Percentiles rank a stretch among this genome's conserved stretches.
phyloP scores from a whole-genome alignment of 2,113 vertebrate species.

The Labrus mixtus region DNA sequence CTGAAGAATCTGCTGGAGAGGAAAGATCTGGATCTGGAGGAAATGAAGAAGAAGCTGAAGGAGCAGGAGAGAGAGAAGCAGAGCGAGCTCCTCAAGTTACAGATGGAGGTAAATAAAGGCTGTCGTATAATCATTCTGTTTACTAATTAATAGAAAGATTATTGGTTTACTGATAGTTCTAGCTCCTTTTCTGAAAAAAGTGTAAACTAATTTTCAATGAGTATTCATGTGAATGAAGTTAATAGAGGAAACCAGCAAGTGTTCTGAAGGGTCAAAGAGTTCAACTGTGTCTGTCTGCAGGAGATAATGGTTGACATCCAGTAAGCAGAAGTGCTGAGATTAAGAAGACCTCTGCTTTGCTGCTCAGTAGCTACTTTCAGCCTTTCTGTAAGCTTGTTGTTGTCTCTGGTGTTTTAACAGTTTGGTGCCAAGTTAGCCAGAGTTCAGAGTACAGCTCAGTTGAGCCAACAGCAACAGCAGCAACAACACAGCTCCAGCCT shows the following conservation, averaged over 20 bases:
- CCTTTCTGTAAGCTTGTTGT: neutral
- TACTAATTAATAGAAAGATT: no score
- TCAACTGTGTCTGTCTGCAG: neutral
- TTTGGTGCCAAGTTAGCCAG: constrained; percentile 91
- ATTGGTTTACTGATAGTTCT: no score
- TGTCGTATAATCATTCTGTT: neutral
- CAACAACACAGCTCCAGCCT: constrained; percentile 68
- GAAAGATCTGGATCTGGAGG: constrained; percentile 86
- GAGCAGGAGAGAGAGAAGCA: constrained; percentile 90
- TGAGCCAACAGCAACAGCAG: constrained; percentile 64
- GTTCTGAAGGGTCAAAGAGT: neutral
- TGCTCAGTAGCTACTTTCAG: neutral
- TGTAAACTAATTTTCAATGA: no score
- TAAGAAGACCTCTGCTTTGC: neutral
- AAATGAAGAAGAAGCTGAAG: constrained; percentile 86
- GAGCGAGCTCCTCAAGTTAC: constrained; percentile 91
- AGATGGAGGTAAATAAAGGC: constrained; percentile 88
- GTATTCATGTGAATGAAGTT: no score
- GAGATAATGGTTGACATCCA: neutral
- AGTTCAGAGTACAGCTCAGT: constrained; percentile 83
- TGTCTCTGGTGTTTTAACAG: constrained; percentile 71
- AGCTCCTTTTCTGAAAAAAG: no score
- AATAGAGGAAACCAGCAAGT: no score
- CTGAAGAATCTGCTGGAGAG: constrained; percentile 79
- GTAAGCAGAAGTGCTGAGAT: neutral